These are phyloP conservation scores for Callionymus lyra DNA, from an alignment of 2,113 vertebrate genomes.

Conservation along the genomic window DNA sequence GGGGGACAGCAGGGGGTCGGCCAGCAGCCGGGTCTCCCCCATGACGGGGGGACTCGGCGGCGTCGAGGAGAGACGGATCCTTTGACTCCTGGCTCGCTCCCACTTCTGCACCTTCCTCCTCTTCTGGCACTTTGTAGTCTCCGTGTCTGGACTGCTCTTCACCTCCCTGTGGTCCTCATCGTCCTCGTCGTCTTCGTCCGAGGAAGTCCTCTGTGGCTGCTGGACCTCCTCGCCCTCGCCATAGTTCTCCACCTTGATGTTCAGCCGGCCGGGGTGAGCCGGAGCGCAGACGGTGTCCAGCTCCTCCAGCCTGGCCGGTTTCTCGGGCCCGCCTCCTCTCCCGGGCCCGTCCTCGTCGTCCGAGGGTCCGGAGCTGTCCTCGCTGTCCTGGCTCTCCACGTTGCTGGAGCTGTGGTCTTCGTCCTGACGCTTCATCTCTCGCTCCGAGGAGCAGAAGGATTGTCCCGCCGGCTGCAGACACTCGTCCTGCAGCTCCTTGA, in stretches of 20 bases:
- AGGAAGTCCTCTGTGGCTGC: constrained; percentile 78
- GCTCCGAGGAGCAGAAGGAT: constrained; percentile 68
- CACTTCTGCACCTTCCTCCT: constrained; percentile 94
- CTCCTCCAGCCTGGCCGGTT: constrained; percentile 45
- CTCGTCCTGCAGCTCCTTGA: constrained; percentile 83
- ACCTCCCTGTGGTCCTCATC: constrained; percentile 74
- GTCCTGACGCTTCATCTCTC: constrained; percentile 87
- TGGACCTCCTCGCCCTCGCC: constrained; percentile 85
- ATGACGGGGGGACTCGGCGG: constrained; percentile 76
- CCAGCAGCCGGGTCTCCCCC: constrained; percentile 68
- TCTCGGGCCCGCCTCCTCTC: constrained; percentile 38
- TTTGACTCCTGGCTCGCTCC: constrained; percentile 74
- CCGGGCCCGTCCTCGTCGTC: constrained; percentile 82
- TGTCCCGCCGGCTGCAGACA: constrained; percentile 68
- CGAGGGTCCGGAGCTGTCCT: constrained; percentile 90
- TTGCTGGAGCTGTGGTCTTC: constrained; percentile 93
- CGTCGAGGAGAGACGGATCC: constrained; percentile 76
- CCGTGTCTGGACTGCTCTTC: constrained; percentile 76
- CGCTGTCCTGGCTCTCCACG: constrained; percentile 91
- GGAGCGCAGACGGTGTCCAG: constrained; percentile 68
- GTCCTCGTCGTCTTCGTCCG: constrained; percentile 81
- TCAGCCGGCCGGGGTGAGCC: constrained; percentile 80
- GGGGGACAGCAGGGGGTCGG: constrained; percentile 72
- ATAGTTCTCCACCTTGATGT: constrained; percentile 95
- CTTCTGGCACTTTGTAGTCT: constrained; percentile 84